A percentile compares a stretch with the other conserved stretches of the same genome.
phyloP scores from a whole-genome alignment of 2,113 vertebrate genomes.

The Gulo gulo region DNA sequence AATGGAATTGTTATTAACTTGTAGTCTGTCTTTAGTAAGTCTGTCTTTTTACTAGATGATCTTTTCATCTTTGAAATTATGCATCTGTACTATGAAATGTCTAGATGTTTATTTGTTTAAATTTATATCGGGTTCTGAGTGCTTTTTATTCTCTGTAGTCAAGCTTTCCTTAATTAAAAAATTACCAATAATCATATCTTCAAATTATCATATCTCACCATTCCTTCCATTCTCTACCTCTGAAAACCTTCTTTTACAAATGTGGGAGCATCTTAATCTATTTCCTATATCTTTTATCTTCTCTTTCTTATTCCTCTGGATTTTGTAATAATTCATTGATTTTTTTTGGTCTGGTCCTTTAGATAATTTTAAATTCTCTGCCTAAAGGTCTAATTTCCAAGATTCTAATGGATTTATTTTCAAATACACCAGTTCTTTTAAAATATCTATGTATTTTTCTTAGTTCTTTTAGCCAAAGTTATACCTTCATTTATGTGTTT shows the following conservation, averaged over 20 bases:
- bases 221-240: not conserved
- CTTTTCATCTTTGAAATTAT: slow-evolving; percentile 11
- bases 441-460: not conserved
- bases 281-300: not conserved
- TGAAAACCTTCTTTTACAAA: not conserved
- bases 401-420: not conserved
- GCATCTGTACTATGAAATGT: not conserved
- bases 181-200: not conserved
- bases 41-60: not conserved
- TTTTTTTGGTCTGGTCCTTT: not conserved
- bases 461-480: not conserved
- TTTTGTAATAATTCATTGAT: not conserved
- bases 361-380: not conserved
- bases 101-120: not conserved
- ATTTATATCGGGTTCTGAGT: not conserved
- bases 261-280: not conserved
- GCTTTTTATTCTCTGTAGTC: not conserved
- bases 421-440: not conserved
- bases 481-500: slow-evolving; percentile 11
- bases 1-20: not conserved
- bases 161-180: not conserved
- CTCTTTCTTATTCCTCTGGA: not conserved
- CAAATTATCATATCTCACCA: not conserved
- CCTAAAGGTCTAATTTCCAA: not conserved
- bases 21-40: not conserved